Percentiles rank a stretch among this genome's conserved stretches.
Evolutionary conservation across 1,140 invertebrate genomes (phyloP).

Genomic region (Anoplophora glabripennis): DNA sequence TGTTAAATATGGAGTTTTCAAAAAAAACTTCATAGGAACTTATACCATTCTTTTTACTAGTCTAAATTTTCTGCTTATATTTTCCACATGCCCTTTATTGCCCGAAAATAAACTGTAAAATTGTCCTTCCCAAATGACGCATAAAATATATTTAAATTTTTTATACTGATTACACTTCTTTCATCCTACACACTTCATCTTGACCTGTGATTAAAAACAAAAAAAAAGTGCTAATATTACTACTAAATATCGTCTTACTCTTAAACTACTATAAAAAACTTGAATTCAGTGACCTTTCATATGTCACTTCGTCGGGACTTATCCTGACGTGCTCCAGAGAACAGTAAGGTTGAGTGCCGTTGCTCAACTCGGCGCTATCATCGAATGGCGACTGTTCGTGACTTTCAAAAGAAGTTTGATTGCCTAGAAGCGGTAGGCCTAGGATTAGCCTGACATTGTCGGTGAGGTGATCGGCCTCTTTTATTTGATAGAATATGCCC

Average conservation of each 20-base stretch:
- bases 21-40: no score
- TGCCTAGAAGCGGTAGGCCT: constrained; percentile 54
- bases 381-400: constrained; percentile 30
- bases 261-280: constrained; percentile 27
- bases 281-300: constrained; percentile 28
- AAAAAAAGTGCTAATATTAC: background rate
- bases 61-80: no score
- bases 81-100: no score
- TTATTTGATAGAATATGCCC: constrained; percentile 82
- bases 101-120: no score
- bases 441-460: constrained; percentile 66
- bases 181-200: no score
- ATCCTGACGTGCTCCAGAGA: constrained; percentile 32
- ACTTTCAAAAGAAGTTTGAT: constrained; percentile 15
- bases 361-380: constrained; percentile 18
- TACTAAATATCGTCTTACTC: background rate
- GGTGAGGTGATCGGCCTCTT: constrained; percentile 64
- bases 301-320: constrained; percentile 37
- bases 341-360: constrained; percentile 15
- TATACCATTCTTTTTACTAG: no score
- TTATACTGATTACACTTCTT: no score
- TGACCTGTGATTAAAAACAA: no score
- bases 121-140: no score
- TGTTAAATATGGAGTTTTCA: no score
- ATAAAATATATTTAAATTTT: no score